Conservation (phyloP, 35 echinoderm and acorn worm species). For the Ophioderma brevispina region DNA sequence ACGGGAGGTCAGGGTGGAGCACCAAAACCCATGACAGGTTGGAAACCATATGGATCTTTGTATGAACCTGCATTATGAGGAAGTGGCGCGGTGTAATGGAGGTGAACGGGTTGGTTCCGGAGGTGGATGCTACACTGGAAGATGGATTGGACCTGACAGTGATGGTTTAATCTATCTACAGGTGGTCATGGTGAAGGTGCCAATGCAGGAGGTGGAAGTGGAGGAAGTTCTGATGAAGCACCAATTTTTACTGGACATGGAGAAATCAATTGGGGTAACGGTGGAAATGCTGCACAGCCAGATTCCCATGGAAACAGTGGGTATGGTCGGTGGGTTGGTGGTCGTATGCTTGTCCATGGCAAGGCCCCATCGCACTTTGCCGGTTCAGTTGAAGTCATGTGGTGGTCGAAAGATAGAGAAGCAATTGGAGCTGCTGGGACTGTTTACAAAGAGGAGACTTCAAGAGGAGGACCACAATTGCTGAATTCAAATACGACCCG, state of each 20-base stretch:
- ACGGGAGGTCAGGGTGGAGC: constrained; percentile 86
- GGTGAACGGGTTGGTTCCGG: constrained; percentile 67
- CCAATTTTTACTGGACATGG: constrained; percentile 88
- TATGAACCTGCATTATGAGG: constrained; percentile 65
- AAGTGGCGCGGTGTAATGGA: constrained; percentile 83
- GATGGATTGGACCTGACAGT: constrained; percentile 55
- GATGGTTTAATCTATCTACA: constrained; percentile 68
- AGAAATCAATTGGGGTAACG: constrained; percentile 84
- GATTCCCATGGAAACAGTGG: background rate
- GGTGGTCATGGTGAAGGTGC: constrained; percentile 53
- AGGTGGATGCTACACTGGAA: constrained; percentile 76
- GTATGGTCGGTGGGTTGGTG: constrained; percentile 79
- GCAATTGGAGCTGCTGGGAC: constrained; percentile 86
- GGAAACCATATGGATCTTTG: constrained; percentile 71
- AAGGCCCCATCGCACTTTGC: constrained; percentile 56
- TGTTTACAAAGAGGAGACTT: constrained; percentile 79
- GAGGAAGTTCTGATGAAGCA: constrained; percentile 74
- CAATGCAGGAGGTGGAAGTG: constrained; percentile 86
- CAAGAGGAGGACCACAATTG: constrained; percentile 84
- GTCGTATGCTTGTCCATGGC: constrained; percentile 82
- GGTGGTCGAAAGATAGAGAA: constrained; percentile 45
- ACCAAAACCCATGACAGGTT: constrained; percentile 63
- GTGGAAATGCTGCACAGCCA: constrained; percentile 59
- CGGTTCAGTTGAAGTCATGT: constrained; percentile 55
- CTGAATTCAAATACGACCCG: constrained; percentile 79